A percentile compares a stretch with the other conserved stretches of the same genome.
These are phyloP conservation scores for Trachemys scripta DNA, from an alignment of 2,113 vertebrate genomes.

Conservation along the genomic window DNA sequence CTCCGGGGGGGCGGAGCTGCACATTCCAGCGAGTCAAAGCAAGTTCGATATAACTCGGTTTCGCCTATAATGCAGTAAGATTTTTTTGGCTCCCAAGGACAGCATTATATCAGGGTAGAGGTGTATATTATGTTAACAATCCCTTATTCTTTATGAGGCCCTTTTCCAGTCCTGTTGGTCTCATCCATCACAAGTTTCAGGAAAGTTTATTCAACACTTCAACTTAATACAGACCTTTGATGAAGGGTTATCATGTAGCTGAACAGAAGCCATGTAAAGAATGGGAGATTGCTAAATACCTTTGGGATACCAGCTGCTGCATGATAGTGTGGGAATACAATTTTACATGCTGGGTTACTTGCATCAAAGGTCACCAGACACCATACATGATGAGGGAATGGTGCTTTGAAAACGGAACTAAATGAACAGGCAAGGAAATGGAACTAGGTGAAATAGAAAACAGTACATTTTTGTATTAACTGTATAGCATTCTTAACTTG, in stretches of 20 bases:
- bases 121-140: not conserved
- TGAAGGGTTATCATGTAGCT: not conserved
- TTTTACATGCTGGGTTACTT: not conserved
- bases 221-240: not conserved
- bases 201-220: not conserved
- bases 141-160: not conserved
- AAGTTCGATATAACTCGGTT: too few species aligned
- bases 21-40: too few species aligned
- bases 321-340: conserved; percentile 13
- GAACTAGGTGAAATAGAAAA: not conserved
- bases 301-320: conserved; percentile 22
- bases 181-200: not conserved
- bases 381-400: not conserved
- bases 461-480: not conserved
- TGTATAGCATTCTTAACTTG: not conserved
- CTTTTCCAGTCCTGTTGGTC: not conserved
- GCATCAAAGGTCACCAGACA: conserved; percentile 16
- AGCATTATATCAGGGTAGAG: too few species aligned
- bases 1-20: too few species aligned
- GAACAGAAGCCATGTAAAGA: not conserved
- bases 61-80: too few species aligned
- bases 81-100: too few species aligned
- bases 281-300: not conserved
- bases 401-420: not conserved
- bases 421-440: not conserved